Percentiles rank a stretch among this genome's conserved stretches.
Evolutionary conservation across 2,113 vertebrate genomes (phyloP).

Genomic region (Thunnus maccoyii): DNA sequence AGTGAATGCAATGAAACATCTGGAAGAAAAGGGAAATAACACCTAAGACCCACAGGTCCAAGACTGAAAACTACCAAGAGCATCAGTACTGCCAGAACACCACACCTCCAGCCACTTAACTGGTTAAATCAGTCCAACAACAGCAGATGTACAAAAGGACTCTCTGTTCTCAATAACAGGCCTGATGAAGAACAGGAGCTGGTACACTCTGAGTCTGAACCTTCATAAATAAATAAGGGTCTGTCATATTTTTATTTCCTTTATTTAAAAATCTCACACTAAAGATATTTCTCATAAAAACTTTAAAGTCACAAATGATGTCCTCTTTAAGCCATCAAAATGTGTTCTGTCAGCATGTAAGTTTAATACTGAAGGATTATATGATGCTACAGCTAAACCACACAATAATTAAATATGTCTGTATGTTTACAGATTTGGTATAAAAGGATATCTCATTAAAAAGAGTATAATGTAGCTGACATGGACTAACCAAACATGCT

Average conservation of each 20-base stretch:
- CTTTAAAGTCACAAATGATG: not conserved
- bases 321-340: not conserved
- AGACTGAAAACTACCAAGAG: slow-evolving; percentile 7
- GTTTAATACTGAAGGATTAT: not conserved
- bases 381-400: not conserved
- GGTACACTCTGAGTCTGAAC: slow-evolving; percentile 26
- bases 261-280: not conserved
- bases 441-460: not conserved
- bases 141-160: slow-evolving; percentile 65
- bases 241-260: not conserved
- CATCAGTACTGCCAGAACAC: slow-evolving; percentile 28
- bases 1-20: not conserved
- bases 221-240: slow-evolving; percentile 22
- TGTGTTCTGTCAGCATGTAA: not conserved
- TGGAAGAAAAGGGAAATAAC: slow-evolving; percentile 4
- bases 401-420: not conserved
- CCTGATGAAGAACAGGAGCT: slow-evolving; percentile 50
- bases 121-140: slow-evolving; percentile 64
- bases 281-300: not conserved
- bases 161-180: slow-evolving; percentile 60
- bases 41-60: not conserved
- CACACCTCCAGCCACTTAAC: slow-evolving; percentile 40
- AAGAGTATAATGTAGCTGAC: slow-evolving; percentile 27
- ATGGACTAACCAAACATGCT: slow-evolving; percentile 88
- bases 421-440: not conserved